Evolutionary conservation across 2,113 vertebrate species (phyloP).

Genomic region (Mesoclemmys tuberculata): DNA sequence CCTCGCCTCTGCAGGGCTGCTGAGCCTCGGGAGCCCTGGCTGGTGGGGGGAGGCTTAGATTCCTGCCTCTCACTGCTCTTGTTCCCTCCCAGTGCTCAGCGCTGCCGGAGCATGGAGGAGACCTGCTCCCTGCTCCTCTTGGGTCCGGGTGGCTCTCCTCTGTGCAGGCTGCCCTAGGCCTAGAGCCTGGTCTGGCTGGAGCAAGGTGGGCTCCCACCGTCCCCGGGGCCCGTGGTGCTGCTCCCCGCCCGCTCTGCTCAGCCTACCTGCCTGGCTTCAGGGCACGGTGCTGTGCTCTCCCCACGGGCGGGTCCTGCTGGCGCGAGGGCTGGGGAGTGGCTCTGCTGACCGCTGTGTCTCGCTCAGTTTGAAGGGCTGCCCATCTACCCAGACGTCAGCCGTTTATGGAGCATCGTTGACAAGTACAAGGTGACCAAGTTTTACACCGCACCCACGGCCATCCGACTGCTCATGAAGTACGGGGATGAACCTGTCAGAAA

Average conservation of each 20-base stretch:
- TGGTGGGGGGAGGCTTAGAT: neutral
- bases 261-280: neutral
- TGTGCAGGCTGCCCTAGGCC: neutral
- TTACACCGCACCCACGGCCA: slow-evolving; percentile 97
- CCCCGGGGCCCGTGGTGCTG: neutral
- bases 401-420: slow-evolving; percentile 93
- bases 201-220: neutral
- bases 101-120: neutral
- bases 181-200: neutral
- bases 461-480: slow-evolving; percentile 95
- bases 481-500: slow-evolving; percentile 93
- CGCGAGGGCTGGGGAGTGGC: neutral
- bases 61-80: neutral
- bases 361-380: slow-evolving; percentile 97
- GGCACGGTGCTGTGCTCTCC: neutral
- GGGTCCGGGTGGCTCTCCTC: neutral
- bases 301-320: neutral
- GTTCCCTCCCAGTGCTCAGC: neutral
- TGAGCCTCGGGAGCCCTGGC: neutral
- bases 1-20: neutral
- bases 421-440: slow-evolving; percentile 97
- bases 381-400: slow-evolving; percentile 90
- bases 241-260: neutral
- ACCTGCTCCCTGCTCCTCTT: neutral
- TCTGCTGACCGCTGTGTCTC: slow-evolving; percentile 39